Evolutionary conservation across 2,797 vertebrate species (phyloP).

Genomic region (Antrozous pallidus): DNA sequence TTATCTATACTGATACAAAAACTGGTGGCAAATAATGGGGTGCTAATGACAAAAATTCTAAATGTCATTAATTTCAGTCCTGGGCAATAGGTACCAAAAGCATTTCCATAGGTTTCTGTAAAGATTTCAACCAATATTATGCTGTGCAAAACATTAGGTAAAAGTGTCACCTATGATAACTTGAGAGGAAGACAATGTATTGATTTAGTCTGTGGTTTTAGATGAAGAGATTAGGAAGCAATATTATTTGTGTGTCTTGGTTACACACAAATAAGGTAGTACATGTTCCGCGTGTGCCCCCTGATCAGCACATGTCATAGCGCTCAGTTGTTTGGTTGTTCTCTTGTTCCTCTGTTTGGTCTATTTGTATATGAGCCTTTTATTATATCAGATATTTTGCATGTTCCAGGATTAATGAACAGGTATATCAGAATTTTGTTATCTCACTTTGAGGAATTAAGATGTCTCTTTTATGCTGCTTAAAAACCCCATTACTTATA

Average conservation of each 20-base stretch:
- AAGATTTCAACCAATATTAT: background rate
- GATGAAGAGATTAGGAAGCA: background rate
- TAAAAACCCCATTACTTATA: constrained; percentile 87
- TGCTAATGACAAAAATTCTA: background rate
- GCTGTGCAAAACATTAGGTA: background rate
- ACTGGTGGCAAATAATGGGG: background rate
- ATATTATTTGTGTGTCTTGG: background rate
- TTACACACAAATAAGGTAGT: background rate
- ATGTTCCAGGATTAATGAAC: constrained; percentile 90
- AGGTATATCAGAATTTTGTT: constrained; percentile 90
- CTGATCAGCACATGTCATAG: no score
- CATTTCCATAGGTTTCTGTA: background rate
- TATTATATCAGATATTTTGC: background rate
- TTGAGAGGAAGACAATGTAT: background rate
- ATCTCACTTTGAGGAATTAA: constrained; percentile 88
- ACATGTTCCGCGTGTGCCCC: background rate
- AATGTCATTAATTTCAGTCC: background rate
- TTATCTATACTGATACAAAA: background rate
- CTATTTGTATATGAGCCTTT: no score
- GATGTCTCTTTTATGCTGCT: constrained; percentile 88
- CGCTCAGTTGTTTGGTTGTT: no score
- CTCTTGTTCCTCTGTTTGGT: no score
- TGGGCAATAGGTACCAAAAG: background rate
- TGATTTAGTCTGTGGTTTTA: background rate
- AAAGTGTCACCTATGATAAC: background rate